phyloP scores from a whole-genome alignment of 2,797 vertebrate genomes.

The Toxotes lorentzi region DNA sequence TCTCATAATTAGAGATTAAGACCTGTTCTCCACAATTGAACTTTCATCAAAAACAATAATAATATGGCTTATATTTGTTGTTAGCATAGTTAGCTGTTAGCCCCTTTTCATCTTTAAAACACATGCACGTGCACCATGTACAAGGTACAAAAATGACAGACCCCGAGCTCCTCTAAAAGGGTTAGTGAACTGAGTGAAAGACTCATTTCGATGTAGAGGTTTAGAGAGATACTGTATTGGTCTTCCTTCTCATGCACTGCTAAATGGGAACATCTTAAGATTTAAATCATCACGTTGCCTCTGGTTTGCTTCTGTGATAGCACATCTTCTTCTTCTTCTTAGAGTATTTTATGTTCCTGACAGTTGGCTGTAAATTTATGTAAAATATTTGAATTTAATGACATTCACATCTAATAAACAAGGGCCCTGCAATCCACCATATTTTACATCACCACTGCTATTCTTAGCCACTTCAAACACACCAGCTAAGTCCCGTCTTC shows the following conservation, averaged over 20 bases:
- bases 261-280: conserved; percentile 19
- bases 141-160: background rate
- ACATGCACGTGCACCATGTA: background rate
- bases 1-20: background rate
- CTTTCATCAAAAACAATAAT: background rate
- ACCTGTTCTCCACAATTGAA: background rate
- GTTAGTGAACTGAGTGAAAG: background rate
- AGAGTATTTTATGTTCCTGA: conserved; percentile 38
- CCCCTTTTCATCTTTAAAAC: background rate
- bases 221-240: background rate
- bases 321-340: background rate
- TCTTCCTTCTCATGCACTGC: background rate
- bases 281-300: conserved; percentile 23
- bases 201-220: conserved; percentile 12
- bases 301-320: conserved; percentile 21
- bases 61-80: background rate
- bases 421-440: conserved; percentile 1
- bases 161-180: background rate
- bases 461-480: conserved; percentile 55
- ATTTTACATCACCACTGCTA: conserved; percentile 47
- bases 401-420: conserved; percentile 54
- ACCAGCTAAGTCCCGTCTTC: conserved; percentile 23
- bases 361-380: conserved; percentile 43
- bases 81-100: background rate
- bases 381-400: conserved; percentile 51